Percentiles rank a stretch among this genome's conserved stretches.
phyloP scores from a whole-genome alignment of 2,888 invertebrate genomes.

The Rhogogaster chlorosoma region DNA sequence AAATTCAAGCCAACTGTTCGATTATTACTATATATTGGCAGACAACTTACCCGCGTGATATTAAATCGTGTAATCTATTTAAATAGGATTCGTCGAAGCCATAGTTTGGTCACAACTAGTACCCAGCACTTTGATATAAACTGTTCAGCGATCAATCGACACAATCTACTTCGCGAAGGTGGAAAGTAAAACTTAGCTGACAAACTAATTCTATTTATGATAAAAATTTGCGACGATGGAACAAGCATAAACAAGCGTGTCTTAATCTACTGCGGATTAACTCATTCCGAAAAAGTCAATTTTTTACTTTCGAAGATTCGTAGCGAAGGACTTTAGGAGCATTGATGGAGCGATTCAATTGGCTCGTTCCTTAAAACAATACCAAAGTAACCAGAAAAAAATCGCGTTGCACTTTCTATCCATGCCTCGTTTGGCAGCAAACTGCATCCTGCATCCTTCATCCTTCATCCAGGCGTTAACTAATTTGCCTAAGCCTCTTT shows the following conservation, averaged over 20 bases:
- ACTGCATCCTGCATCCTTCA: neutral
- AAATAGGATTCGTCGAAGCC: constrained; percentile 35
- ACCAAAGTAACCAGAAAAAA: neutral
- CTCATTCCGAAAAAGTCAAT: no score
- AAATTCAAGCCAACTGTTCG: neutral
- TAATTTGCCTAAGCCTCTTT: constrained; percentile 32
- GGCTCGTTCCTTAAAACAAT: neutral
- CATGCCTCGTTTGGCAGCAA: neutral
- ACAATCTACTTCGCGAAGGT: neutral
- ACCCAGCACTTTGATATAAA: neutral
- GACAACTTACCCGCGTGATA: neutral
- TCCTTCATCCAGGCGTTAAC: neutral
- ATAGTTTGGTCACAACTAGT: constrained; percentile 27
- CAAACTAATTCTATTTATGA: no score
- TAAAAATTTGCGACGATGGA: no score
- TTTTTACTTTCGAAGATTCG: no score
- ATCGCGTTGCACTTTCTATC: neutral
- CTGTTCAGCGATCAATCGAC: neutral
- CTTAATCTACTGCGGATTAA: no score
- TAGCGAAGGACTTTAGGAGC: neutral
- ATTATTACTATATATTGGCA: neutral
- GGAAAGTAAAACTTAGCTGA: no score
- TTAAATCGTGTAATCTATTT: constrained; percentile 36
- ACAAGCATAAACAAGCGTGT: no score
- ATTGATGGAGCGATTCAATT: neutral